Evolutionary conservation across 2,113 vertebrate species (phyloP).

Genomic region (Todiramphus chloris): DNA sequence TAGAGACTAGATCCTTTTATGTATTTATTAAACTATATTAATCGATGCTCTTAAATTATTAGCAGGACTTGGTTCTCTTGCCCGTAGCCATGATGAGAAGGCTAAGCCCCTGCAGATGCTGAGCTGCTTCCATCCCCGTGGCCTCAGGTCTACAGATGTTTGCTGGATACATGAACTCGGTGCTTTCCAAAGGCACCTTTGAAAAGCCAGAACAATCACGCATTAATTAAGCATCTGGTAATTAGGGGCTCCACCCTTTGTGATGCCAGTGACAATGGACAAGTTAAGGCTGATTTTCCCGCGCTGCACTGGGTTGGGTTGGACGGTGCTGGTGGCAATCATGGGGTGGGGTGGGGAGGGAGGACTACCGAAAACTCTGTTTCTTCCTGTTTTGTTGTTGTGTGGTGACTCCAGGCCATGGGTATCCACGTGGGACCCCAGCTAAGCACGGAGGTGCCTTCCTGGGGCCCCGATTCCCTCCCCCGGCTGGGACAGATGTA

Average conservation of each 20-base stretch:
- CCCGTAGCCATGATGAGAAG: not conserved
- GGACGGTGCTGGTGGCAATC: not conserved
- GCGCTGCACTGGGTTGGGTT: not conserved
- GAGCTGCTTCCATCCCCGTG: not conserved
- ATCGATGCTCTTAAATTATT: conserved; percentile 68
- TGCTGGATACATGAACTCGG: not conserved
- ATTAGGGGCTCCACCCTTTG: not conserved
- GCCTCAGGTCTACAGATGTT: not conserved
- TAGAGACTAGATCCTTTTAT: conserved; percentile 46
- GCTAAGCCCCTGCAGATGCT: not conserved
- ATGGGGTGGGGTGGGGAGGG: not conserved
- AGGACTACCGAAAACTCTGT: not conserved
- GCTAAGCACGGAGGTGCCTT: not conserved
- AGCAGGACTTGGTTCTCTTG: conserved; percentile 44
- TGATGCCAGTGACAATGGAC: not conserved
- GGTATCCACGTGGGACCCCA: not conserved
- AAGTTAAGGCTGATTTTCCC: conserved; percentile 44
- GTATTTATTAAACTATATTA: conserved; percentile 76
- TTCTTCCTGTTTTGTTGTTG: not conserved
- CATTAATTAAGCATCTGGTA: not conserved
- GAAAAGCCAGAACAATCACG: not conserved
- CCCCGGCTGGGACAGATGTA: not conserved
- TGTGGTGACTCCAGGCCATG: not conserved
- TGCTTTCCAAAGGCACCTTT: not conserved
- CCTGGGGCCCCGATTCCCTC: not conserved